Conservation (phyloP, 2,888 invertebrate genomes). For the Dicyrtomina minuta region DNA sequence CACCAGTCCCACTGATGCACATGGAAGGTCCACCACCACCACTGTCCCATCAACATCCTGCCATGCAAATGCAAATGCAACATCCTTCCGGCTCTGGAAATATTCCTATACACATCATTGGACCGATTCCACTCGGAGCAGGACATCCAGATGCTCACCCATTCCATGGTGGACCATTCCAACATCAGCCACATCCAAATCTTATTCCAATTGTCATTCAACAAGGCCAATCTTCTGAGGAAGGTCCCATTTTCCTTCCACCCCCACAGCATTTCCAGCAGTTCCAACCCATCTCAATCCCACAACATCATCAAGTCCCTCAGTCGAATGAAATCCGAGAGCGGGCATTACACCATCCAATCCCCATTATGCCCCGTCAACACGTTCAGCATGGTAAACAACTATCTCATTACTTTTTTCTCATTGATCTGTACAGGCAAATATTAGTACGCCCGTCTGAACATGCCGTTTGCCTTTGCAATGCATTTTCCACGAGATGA, state of each 20-base stretch:
- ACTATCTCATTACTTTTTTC: background rate
- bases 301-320: constrained; percentile 17
- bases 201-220: constrained; percentile 37
- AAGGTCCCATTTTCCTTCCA: constrained; percentile 31
- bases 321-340: constrained; percentile 47
- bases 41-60: constrained; percentile 53
- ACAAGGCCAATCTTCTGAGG: constrained; percentile 19
- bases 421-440: background rate
- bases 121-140: constrained; percentile 48
- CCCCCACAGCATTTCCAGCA: constrained; percentile 26
- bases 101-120: constrained; percentile 59
- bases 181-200: constrained; percentile 31
- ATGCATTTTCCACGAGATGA: background rate
- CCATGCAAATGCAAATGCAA: constrained; percentile 58
- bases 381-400: constrained; percentile 49
- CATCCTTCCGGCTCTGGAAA: constrained; percentile 56
- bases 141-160: constrained; percentile 8
- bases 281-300: constrained; percentile 38
- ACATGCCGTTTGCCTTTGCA: background rate
- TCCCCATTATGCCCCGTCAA: constrained; percentile 51
- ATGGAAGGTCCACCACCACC: constrained; percentile 34
- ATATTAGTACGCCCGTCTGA: background rate
- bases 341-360: constrained; percentile 50
- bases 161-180: background rate
- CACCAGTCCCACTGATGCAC: constrained; percentile 26